Evolutionary conservation across 1,140 invertebrate species (phyloP), one percentile per base, ranked within the genome.

Genomic region (Armadillidium nasatum): DNA sequence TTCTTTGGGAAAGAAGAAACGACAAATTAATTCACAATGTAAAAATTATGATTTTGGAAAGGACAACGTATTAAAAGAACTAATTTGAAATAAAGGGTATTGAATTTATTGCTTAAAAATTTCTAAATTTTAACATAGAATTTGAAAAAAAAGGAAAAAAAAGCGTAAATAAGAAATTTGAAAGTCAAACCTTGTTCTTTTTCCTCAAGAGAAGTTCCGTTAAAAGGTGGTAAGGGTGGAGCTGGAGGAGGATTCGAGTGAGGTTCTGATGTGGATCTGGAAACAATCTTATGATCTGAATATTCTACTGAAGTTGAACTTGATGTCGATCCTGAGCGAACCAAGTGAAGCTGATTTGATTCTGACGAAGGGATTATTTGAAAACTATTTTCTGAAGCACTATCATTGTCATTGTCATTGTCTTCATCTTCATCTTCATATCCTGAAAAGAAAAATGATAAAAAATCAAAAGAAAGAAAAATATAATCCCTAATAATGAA

Each of bases 221-320:
- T 44, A 15, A 66, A 43, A 50, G 74, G 19, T 76, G 66, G 73
- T 7, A 76, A 73, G 46, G 72, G 50, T 0, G 72, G 72, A 13
- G 72, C 23, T 9, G 72, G 72, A 4, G 33, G 72, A 22, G 22
- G n/a, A 23, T 73, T 60, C 7, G 71, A n/a, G 22, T 44, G 19
- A 10, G 72, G 33, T 9, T 23, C 33, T 60, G 13, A 66, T 15
- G 22, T 50, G 68, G 50, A 43, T 60, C 23, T 45, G 23, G 60
- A 33, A 19, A 22, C 19, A 66, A 54, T 44, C 23, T 68, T 67
- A 7, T 33, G 33, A 33, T 80, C 79, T 2, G 46, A 75, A 11
- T 76, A 76, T 50, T 77, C 76, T 77, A 73, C 7, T 54, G 23
- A 10, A 22, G 66, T 13, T 13, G 54, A 44, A 43, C 22, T 44